Evolutionary conservation across 1,140 invertebrate genomes (phyloP).

Genomic region (Microplitis demolitor): DNA sequence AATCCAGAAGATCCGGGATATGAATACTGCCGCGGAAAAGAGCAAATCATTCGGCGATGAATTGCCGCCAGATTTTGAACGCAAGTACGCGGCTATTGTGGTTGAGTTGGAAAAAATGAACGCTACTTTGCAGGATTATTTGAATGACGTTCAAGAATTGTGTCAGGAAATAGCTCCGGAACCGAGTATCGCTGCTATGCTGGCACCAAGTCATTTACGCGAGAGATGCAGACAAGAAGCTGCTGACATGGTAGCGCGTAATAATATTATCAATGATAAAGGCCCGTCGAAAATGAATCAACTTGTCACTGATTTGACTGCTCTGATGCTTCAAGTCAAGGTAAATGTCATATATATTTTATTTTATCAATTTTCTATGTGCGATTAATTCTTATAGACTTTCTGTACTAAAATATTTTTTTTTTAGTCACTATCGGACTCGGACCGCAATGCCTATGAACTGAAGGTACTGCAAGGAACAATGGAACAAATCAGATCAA

Average conservation of each 20-base stretch:
- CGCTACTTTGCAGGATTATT: slow-evolving; percentile 81
- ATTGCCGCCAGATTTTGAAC: slow-evolving; percentile 85
- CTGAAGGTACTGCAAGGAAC: slow-evolving; percentile 91
- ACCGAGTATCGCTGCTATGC: slow-evolving; percentile 83
- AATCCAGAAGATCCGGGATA: slow-evolving; percentile 79
- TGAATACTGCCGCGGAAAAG: slow-evolving; percentile 92
- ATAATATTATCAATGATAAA: slow-evolving; percentile 69
- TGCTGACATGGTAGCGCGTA: slow-evolving; percentile 76
- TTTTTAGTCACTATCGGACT: slow-evolving; percentile 81
- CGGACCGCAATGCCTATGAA: slow-evolving; percentile 89
- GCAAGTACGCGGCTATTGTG: slow-evolving; percentile 85
- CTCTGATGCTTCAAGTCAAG: slow-evolving; percentile 91
- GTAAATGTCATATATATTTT: slow-evolving; percentile 53
- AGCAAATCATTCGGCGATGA: slow-evolving; percentile 78
- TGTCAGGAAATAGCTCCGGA: slow-evolving; percentile 89
- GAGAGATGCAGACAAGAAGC: slow-evolving; percentile 88
- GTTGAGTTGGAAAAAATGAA: slow-evolving; percentile 93
- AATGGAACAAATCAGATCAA: slow-evolving; percentile 84
- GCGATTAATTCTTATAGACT: too few relatives aligned
- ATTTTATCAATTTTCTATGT: not conserved
- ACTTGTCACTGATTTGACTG: slow-evolving; percentile 86
- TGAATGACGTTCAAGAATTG: slow-evolving; percentile 82
- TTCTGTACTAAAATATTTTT: slow-evolving; percentile 12
- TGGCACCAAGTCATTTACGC: slow-evolving; percentile 84
- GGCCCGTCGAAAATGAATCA: slow-evolving; percentile 70